Evolutionary conservation across 2,797 vertebrate species (phyloP).

Genomic region (Sebastes matsubarae): DNA sequence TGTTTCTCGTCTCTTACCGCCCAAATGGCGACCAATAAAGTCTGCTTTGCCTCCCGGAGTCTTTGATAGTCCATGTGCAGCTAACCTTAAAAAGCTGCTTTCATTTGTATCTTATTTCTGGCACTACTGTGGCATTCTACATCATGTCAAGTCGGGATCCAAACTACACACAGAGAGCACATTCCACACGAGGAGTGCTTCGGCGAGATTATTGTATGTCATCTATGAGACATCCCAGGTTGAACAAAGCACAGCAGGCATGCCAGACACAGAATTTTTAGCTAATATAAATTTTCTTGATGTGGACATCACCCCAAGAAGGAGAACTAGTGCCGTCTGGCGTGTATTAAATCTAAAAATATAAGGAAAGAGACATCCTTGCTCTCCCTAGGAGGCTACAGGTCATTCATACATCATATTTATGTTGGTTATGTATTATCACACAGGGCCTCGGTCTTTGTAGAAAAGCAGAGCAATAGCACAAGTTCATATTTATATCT

Average conservation of each 20-base stretch:
- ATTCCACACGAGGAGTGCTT: conserved; percentile 36
- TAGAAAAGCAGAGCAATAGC: background rate
- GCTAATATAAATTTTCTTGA: conserved; percentile 22
- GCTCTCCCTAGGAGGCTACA: background rate
- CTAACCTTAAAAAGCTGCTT: conserved; percentile 13
- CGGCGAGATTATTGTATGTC: conserved; percentile 21
- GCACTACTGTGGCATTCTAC: conserved; percentile 19
- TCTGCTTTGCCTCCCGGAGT: background rate
- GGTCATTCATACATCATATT: conserved; percentile 2
- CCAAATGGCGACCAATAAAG: background rate
- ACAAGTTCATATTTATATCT: background rate
- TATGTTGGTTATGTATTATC: conserved; percentile 11
- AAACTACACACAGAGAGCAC: conserved; percentile 41
- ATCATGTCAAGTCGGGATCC: conserved; percentile 41
- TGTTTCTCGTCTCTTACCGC: background rate
- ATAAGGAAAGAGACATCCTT: background rate
- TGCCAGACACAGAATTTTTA: conserved; percentile 2
- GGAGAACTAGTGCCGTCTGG: background rate
- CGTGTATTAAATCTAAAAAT: conserved; percentile 15
- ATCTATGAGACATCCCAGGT: conserved; percentile 40
- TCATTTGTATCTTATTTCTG: conserved; percentile 33
- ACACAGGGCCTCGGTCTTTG: background rate
- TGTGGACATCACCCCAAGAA: conserved; percentile 30
- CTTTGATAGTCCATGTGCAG: background rate
- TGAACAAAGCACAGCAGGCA: conserved; percentile 17